phyloP scores from a whole-genome alignment of 2,113 vertebrate genomes.

The Dasyprocta punctata region DNA sequence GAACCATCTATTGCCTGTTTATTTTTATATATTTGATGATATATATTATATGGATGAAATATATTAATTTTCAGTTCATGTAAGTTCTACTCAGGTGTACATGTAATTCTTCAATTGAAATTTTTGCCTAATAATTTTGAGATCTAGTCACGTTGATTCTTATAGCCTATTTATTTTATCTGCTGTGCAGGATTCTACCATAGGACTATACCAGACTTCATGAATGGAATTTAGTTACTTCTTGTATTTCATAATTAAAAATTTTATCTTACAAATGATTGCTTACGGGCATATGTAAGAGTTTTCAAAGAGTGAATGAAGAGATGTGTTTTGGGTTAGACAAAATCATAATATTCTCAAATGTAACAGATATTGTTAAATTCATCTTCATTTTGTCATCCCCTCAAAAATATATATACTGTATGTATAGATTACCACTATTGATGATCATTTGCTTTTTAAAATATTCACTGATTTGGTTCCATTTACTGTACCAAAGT shows the following conservation, averaged over 20 bases:
- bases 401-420: neutral
- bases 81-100: neutral
- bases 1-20: neutral
- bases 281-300: neutral
- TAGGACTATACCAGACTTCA: neutral
- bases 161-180: neutral
- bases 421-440: neutral
- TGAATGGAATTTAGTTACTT: neutral
- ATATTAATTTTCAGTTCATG: neutral
- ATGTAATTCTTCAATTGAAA: neutral
- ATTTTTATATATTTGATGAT: neutral
- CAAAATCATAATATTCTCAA: neutral
- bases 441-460: neutral
- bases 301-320: neutral
- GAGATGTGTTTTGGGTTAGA: neutral
- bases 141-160: neutral
- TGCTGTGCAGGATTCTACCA: neutral
- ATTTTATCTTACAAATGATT: neutral
- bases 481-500: neutral
- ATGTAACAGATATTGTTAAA: neutral
- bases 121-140: neutral
- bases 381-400: neutral
- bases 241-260: neutral
- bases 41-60: neutral
- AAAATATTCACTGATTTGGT: neutral